Base-by-base conservation (phyloP, 2,888 invertebrate species). In the Plebejus anna region DNA sequence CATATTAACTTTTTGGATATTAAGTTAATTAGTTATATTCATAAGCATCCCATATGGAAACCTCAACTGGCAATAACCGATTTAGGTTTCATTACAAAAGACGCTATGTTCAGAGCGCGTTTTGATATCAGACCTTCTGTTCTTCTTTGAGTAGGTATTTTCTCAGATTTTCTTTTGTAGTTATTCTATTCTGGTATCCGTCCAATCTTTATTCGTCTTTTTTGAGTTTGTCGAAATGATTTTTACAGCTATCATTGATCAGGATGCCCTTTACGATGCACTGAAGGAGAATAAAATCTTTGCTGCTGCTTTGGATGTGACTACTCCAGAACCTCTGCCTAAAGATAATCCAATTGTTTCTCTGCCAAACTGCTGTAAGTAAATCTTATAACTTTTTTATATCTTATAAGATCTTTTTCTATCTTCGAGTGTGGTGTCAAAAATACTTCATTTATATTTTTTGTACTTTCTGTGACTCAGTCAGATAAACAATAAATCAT, bases 231-330 rank as follows among this genome's bases (percentile, higher is more conserved):
- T 47, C 9, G 9, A 61, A 28, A 61, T 61, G 1, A 16, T 47
- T 38, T 38, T 78, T 59, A 1, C 83, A 95, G 95, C 85, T 76
- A 88, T 97, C 16, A 94, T 97, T 2, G 96, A 98, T 81, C 98
- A 98, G 81, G 95, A 96, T 1, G 98, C 97, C 76, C 89, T 99
- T 47, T 95, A 96, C 71, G 91, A 94, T 75, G 98, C 98, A 0
- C 90, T 99, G 42, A 95, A 95, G 80, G 92, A 94, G 13, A 95
- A 96, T 0, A 94, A 94, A 78, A 98, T 99, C 80, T 96, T 96
- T 82, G 97, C 97, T 0, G 98, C 98, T 0, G 99, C 98, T 0
- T 91, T 99, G 2, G 99, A 99, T 87, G 99, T 99, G 2, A 96
- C 96, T 82, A 96, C 96, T 1, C 98, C 98, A 0, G 99, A 99